Base-by-base conservation (phyloP, 2,797 vertebrate genomes). In the Melanotaenia pygmaea region DNA sequence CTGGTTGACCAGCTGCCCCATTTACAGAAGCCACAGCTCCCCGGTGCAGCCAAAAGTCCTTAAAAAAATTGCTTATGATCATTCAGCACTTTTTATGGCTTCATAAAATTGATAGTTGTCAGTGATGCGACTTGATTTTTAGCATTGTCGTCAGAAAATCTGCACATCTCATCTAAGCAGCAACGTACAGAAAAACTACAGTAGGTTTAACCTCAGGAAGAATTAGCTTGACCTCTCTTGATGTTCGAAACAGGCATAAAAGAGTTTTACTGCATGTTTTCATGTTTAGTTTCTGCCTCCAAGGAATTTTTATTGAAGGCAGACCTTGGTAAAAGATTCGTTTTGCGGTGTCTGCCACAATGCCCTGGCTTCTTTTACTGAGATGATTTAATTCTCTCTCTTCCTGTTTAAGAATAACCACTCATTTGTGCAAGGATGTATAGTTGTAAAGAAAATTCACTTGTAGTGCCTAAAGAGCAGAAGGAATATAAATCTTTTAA, bases 221-320 rank as follows among this genome's bases (percentile, higher is more conserved):
- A 68, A 20, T n/a, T 7, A 11, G 12, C 20, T 26, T 59, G 11
- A 63, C 1, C 0, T 61, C 67, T 22, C 47, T 9, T 50, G 51
- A 26, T 45, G 40, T 45, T 45, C 4, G 38, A 40, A 40, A 40
- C 38, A 40, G 38, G 12, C 38, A 40, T 40, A 8, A 40, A 40
- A 40, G 16, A n/a, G 28, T 67, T 38, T 18, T 24, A 14, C 3
- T 74, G 4, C 14, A 54, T 68, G 59, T 71, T 74, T 66, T 69
- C 3, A 35, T 71, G 63, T 77, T 70, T 54, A 47, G 59, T 51
- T n/a, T 37, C 28, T 51, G 45, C 54, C 47, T 59, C 5, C 30
- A 57, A 81, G 47, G 63, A 63, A 59, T 60, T 35, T 64, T 34
- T 40, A 87, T 79, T 61, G 59, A 66, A 72, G 83, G 32, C 78